Base-by-base conservation (phyloP, 2,888 invertebrate species). In the Epinotia demarniana region DNA sequence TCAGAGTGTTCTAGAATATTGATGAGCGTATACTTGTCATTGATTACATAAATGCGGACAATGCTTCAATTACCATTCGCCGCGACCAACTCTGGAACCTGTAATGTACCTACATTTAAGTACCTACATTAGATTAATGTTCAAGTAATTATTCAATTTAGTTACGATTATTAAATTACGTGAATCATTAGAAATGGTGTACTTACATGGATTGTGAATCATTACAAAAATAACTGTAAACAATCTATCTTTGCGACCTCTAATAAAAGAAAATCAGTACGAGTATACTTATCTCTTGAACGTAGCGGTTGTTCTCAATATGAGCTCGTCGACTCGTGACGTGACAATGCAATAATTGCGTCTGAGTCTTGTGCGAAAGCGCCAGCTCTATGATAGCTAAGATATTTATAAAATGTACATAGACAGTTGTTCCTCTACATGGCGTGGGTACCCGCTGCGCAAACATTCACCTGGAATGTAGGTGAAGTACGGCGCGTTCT, bases 1-100 rank as follows among this genome's bases (percentile, higher is more conserved):
- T 75, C 58, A 53, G 16, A 49, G 18, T 64, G 39, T 70, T 70
- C 58, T 64, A 70, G 70, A 75, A 75, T 75, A 66, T 64, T 70
- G n/a, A 75, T 75, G 70, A 75, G 43, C 64, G 23, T 60, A 43
- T 60, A 60, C 43, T 64, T 49, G 23, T 39, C 12, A 39, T 64
- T 60, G 39, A 53, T 43, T 61, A 61, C 60, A 13, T 70, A 33
- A 49, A 23, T 49, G n/a, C 18, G 27, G 27, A 61, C 61, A 53
- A 61, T 70, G 61, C 49, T 53, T 33, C 33, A 62, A 70, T 70
- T 62, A 53, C 13, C 70, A 70, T 62, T 53, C 18, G 12, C 46
- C 2, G 13, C 23, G 16, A 8, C 23, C 19, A 33, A 39, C 12
- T 33, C 13, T 57, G 39, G 55, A 67, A 67, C n/a, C 9, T 33